Conservation (phyloP, 2,888 invertebrate species). For the Sympetrum striolatum region DNA sequence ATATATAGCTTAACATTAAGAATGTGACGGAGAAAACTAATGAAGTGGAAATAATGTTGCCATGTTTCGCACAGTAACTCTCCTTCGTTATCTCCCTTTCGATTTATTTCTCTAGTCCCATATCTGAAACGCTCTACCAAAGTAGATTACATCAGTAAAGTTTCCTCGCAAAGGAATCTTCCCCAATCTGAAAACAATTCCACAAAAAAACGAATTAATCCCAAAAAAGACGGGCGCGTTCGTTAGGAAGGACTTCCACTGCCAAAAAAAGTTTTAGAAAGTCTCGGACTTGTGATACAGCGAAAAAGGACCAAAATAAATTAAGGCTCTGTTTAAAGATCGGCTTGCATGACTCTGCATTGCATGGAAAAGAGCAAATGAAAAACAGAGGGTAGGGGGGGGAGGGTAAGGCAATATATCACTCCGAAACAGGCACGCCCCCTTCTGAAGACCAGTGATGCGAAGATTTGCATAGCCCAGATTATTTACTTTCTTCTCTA, state of each 20-base stretch:
- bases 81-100: too few species aligned
- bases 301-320: neutral
- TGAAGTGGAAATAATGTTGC: too few species aligned
- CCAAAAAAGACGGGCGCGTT: too few species aligned
- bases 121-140: too few species aligned
- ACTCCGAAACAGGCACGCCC: neutral
- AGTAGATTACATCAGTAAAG: too few species aligned
- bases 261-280: neutral
- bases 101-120: too few species aligned
- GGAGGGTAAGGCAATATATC: neutral
- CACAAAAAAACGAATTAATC: too few species aligned
- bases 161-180: too few species aligned
- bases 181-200: too few species aligned
- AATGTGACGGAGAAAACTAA: too few species aligned
- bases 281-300: neutral
- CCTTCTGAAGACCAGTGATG: neutral
- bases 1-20: too few species aligned
- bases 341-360: neutral
- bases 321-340: neutral
- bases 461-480: neutral
- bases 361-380: neutral
- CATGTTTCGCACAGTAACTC: too few species aligned
- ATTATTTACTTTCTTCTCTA: neutral
- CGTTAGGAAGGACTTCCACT: neutral
- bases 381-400: neutral